These are phyloP conservation scores for Beris chalybata DNA, from an alignment of 2,888 invertebrate species.

Conservation along the genomic window DNA sequence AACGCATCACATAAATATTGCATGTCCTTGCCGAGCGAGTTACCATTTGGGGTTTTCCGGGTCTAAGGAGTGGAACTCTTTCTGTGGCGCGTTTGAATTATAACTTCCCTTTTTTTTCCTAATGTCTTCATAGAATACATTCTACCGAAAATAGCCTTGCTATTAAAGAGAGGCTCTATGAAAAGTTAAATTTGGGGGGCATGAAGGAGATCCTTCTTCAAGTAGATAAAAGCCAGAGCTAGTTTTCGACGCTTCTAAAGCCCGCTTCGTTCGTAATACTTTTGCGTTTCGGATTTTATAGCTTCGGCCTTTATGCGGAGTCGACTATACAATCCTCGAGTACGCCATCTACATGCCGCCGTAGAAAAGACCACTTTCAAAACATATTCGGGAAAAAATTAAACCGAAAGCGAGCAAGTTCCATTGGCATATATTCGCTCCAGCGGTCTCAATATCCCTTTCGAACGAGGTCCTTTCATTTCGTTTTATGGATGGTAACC, in stretches of 20 bases:
- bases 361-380: background rate
- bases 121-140: background rate
- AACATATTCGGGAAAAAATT: conserved; percentile 3
- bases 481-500: no score
- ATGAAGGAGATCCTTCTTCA: background rate
- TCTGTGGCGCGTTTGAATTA: conserved; percentile 1
- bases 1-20: conserved; percentile 21
- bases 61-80: background rate
- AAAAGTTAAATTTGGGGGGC: no score
- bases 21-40: background rate
- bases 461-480: no score
- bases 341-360: background rate
- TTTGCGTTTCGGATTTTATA: background rate
- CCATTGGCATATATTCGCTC: no score
- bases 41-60: background rate
- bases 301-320: background rate
- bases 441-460: no score
- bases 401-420: background rate
- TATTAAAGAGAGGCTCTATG: no score
- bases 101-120: conserved; percentile 9
- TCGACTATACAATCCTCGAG: background rate
- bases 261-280: conserved; percentile 1
- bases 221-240: conserved; percentile 3
- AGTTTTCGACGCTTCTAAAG: conserved; percentile 1
- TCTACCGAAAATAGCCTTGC: no score